Evolutionary conservation across 2,113 vertebrate genomes (phyloP).

Genomic region (Campylorhamphus procurvoides): DNA sequence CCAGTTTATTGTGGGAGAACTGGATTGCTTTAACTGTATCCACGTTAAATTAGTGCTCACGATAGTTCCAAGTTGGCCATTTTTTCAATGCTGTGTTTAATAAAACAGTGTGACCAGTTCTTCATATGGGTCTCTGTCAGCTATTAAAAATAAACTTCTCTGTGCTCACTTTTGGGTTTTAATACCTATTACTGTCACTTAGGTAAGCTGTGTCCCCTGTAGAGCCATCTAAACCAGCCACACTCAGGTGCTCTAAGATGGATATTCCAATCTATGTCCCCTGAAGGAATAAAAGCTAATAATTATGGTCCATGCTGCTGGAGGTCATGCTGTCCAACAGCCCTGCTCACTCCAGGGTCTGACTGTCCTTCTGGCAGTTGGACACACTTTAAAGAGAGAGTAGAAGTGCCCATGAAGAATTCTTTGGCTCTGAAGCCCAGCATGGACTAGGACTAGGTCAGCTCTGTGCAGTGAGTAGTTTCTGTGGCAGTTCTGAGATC

Average conservation of each 20-base stretch:
- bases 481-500: neutral
- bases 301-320: neutral
- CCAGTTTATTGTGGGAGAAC: neutral
- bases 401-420: neutral
- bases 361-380: neutral
- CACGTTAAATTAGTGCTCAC: neutral
- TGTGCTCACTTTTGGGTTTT: neutral
- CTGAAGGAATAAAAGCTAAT: neutral
- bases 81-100: neutral
- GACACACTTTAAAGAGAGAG: neutral
- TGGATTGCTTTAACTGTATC: neutral
- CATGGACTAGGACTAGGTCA: neutral
- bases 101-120: neutral
- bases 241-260: accelerated
- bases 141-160: neutral
- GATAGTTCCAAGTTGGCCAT: neutral
- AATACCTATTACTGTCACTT: neutral
- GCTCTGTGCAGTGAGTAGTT: neutral
- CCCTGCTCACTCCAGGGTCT: neutral
- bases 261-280: neutral
- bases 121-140: neutral
- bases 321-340: neutral
- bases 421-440: neutral
- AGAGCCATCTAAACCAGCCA: neutral
- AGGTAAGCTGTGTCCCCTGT: neutral